Evolutionary conservation across 2,888 invertebrate genomes (phyloP), one percentile per base, ranked within the genome.

Genomic region (Brachyopa scutellaris): DNA sequence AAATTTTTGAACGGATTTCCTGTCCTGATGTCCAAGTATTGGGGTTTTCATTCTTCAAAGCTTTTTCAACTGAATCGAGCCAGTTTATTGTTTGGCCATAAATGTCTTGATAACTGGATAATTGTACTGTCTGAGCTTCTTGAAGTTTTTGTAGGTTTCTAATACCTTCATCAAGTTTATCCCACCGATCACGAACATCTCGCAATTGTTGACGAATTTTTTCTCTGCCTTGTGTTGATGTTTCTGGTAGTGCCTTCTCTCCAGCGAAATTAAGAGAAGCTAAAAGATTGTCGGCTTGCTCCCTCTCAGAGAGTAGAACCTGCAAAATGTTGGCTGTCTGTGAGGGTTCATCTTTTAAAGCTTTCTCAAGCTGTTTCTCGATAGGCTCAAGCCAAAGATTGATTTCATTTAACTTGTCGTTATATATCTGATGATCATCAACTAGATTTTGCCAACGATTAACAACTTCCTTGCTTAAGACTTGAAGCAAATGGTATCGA

Each of bases 211-310:
- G 94, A n/a, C 98, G 93, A 67, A 98, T 95, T 61, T 93, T 93
- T 89, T 99, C 98, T 80, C 98, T 93, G 0, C 98, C 98, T 85
- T 95, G 94, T 0, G 98, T 95, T 7, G 97, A 96, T 1, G 98
- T 99, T 89, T 97, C 97, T 0, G 97, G 96, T 79, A 97, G 93
- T n/a, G 98, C 93, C 88, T 95, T 95, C 87, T 99, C 98, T 1
- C 97, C 97, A 0, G 95, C 93, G 2, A 94, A 92, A 9, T 95
- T 94, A 13, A 97, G 90, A 36, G 94, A 93, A 62, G 93, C 93
- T 29, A 98, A 92, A 85, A 95, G 94, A 86, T 94, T 94, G 86
- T 96, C 95, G 1, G 96, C 97, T 87, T 96, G 95, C 85, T 97
- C 97, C 85, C 94, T 93, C 88, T 97, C 97, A 7, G 95, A 92